Base-by-base conservation (phyloP, 2,888 invertebrate genomes). In the Xestobium rufovillosum region DNA sequence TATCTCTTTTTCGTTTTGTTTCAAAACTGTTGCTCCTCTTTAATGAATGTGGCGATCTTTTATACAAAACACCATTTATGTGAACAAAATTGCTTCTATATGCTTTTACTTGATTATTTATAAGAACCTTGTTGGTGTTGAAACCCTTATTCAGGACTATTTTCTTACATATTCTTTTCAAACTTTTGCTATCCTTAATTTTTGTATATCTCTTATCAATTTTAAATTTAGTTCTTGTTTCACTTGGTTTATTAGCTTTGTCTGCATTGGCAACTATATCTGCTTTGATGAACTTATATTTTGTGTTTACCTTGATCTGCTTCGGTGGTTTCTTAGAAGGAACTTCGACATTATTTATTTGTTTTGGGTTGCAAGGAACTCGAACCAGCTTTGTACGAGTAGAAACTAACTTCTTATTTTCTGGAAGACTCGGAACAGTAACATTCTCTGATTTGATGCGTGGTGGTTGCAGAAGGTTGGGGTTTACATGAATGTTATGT, bases 1-100 rank as follows among this genome's bases (percentile, higher is more conserved):
- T n/a, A n/a, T n/a, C n/a, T n/a, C n/a, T n/a, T n/a, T n/a, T n/a
- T n/a, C n/a, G n/a, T n/a, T n/a, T n/a, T n/a, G n/a, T n/a, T n/a
- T n/a, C n/a, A n/a, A n/a, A n/a, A n/a, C n/a, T n/a, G n/a, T 38
- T 31, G 23, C 38, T 44, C 43, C 44, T 56, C 28, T 42, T 50
- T 25, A 59, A 43, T 16, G 51, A 47, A 43, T 53, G 53, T 26
- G 50, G 51, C 8, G 59, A 54, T 36, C 54, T 60, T 38, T 50
- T 56, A 39, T 60, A 60, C 23, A 59, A 34, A 15, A 52, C 49
- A 8, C 60, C 61, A 42, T 52, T 53, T 13, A 60, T 59, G 29
- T 57, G 57, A 4, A 60, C 44, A 14, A 55, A 37, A 42, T 44
- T 49, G 17, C 45, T 37, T 28, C 43, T 50, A 36, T 32, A 46